Base-by-base conservation (phyloP, 2,797 vertebrate genomes). In the Microctenopoma steveboyesi region DNA sequence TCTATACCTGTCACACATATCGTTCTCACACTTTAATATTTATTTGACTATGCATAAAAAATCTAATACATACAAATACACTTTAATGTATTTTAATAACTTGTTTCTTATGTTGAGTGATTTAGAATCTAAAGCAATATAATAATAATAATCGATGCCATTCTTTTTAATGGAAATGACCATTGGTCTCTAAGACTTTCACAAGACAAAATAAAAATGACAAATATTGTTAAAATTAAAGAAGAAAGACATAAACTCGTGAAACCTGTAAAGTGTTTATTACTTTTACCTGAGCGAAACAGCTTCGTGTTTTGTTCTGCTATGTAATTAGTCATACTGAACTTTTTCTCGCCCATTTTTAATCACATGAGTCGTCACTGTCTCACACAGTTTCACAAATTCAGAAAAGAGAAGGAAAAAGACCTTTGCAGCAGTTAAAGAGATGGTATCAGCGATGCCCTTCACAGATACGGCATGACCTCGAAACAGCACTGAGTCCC, bases 361-460 rank as follows among this genome's bases (percentile, higher is more conserved):
- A 50, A 76, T 73, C 66, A 64, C 66, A 37, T 79, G 60, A 72
- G 78, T 74, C 8, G 18, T 63, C 59, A 43, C 52, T 79, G 74
- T 74, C 62, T 33, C 50, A 25, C 55, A 15, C 13, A 52, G 64
- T 54, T 40, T 65, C 37, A 56, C 59, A 46, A 40, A 47, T 64
- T 82, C 56, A 88, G 67, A 91, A 87, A 85, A 69, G 75, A 75
- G 16, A n/a, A 46, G 45, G 8, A 46, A 46, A 46, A n/a, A 46
- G 47, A 52, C 84, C 76, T 86, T 89, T 76, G 86, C 47, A 10
- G 70, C 1, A 7, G 77, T 86, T 70, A 88, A 70, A 86, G 74
- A 76, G 89, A 91, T 82, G 78, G 18, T 71, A 83, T 90, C 88
- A 85, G 87, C 45, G 72, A 85, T 87, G 85, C 69, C 84, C 89